Conservation (phyloP, 2,797 vertebrate genomes). For the Echiichthys vipera region DNA sequence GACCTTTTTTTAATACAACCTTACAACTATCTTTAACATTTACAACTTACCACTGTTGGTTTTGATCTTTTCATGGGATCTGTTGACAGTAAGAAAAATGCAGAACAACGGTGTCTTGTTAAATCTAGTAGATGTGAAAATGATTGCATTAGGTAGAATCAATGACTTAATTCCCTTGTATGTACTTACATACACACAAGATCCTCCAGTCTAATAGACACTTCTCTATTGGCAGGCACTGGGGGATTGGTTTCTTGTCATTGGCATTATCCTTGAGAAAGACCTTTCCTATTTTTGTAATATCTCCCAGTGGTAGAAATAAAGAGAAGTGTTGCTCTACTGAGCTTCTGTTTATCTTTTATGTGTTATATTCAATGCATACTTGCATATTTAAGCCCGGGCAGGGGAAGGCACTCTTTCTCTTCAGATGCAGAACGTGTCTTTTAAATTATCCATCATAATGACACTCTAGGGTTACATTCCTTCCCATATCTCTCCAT, state of each 20-base stretch:
- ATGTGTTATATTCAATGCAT: constrained; percentile 37
- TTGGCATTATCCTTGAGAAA: constrained; percentile 13
- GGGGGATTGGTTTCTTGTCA: constrained; percentile 17
- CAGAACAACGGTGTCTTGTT: not conserved
- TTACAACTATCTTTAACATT: no score
- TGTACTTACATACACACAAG: not conserved
- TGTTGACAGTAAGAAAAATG: not conserved
- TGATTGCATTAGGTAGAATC: not conserved
- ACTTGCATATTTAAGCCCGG: constrained; percentile 39
- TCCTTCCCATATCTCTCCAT: constrained; percentile 45
- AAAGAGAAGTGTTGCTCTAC: constrained; percentile 41
- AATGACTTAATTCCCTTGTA: not conserved
- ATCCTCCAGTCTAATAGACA: constrained; percentile 11
- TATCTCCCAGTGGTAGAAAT: constrained; percentile 28
- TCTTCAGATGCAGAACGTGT: constrained; percentile 37
- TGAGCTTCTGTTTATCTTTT: constrained; percentile 40
- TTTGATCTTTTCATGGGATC: not conserved
- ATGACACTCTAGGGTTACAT: constrained; percentile 60
- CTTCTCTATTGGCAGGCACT: not conserved
- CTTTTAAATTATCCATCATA: constrained; percentile 76
- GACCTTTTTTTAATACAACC: no score
- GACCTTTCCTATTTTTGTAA: constrained; percentile 19
- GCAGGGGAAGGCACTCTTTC: constrained; percentile 38
- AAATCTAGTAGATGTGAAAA: not conserved
- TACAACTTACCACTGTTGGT: not conserved